phyloP scores from a whole-genome alignment of 2,888 invertebrate genomes.

The Tetragonula carbonaria region DNA sequence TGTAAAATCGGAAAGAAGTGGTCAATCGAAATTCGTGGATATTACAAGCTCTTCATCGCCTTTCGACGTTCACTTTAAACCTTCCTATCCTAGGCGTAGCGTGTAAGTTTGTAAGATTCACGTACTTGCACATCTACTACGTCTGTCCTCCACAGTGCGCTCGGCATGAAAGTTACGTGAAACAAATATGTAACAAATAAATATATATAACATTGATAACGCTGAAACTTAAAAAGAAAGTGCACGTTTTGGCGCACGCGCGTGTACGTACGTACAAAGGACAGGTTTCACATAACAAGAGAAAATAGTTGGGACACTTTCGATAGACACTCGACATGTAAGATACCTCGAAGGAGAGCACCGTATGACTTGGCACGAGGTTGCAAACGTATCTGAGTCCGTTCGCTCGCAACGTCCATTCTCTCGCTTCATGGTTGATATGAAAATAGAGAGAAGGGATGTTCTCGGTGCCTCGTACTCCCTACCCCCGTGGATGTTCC shows the following conservation, averaged over 20 bases:
- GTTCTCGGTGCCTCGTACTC: slow-evolving; percentile 50
- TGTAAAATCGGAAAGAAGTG: neutral
- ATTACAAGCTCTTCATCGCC: neutral
- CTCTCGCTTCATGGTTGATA: slow-evolving; percentile 75
- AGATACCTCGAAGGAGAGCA: slow-evolving; percentile 23
- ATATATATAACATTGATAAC: neutral
- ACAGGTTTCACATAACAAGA: neutral
- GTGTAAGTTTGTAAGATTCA: neutral
- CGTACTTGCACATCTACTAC: neutral
- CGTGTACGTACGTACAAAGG: no score
- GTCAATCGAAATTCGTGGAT: neutral
- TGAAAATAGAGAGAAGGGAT: slow-evolving; percentile 67
- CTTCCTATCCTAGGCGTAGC: neutral
- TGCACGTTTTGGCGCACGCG: neutral
- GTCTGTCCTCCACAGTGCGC: neutral
- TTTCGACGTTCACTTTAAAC: neutral
- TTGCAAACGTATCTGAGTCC: slow-evolving; percentile 75
- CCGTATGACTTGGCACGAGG: slow-evolving; percentile 57
- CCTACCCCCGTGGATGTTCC: slow-evolving; percentile 59
- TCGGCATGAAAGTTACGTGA: neutral
- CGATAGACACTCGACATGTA: neutral
- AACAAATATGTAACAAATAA: neutral
- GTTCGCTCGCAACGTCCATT: slow-evolving; percentile 73
- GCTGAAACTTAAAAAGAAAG: neutral
- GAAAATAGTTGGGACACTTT: slow-evolving; percentile 8